phyloP scores from a whole-genome alignment of 2,797 vertebrate species.

The Rhodeus uyekii region DNA sequence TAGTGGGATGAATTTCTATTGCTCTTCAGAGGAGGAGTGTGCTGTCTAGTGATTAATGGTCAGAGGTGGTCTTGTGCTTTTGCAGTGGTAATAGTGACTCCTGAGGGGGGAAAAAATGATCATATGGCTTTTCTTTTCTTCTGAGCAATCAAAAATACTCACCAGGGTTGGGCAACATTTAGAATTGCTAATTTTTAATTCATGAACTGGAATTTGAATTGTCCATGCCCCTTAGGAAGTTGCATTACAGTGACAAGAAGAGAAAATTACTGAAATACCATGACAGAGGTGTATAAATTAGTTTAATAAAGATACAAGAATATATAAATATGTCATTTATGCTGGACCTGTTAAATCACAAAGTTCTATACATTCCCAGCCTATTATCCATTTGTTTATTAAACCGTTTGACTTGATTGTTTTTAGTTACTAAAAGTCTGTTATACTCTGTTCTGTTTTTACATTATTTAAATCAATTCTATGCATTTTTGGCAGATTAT shows the following conservation, averaged over 20 bases:
- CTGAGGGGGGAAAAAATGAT: slow-evolving; percentile 30
- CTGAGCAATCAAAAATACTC: not conserved
- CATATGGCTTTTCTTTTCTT: not conserved
- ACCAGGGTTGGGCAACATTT: not conserved
- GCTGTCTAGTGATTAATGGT: slow-evolving; percentile 70
- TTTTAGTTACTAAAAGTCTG: not conserved
- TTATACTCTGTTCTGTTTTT: not conserved
- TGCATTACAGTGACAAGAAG: not conserved
- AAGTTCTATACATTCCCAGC: not conserved
- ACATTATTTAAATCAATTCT: not conserved
- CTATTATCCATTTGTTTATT: not conserved
- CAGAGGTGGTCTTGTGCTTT: slow-evolving; percentile 58
- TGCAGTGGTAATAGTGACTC: slow-evolving; percentile 58
- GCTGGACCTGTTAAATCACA: not conserved
- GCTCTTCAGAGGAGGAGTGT: slow-evolving; percentile 48
- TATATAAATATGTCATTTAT: not conserved
- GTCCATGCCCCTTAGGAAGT: not conserved
- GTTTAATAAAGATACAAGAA: not conserved
- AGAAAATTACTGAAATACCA: not conserved
- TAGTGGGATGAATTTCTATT: slow-evolving; percentile 10
- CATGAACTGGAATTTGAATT: not conserved
- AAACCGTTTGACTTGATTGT: not conserved
- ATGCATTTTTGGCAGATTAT: not conserved
- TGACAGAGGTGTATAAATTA: not conserved
- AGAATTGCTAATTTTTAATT: not conserved